Percentiles rank a stretch among this genome's conserved stretches.
phyloP scores from a whole-genome alignment of 1,140 invertebrate species.

The Drosophila ananassae region DNA sequence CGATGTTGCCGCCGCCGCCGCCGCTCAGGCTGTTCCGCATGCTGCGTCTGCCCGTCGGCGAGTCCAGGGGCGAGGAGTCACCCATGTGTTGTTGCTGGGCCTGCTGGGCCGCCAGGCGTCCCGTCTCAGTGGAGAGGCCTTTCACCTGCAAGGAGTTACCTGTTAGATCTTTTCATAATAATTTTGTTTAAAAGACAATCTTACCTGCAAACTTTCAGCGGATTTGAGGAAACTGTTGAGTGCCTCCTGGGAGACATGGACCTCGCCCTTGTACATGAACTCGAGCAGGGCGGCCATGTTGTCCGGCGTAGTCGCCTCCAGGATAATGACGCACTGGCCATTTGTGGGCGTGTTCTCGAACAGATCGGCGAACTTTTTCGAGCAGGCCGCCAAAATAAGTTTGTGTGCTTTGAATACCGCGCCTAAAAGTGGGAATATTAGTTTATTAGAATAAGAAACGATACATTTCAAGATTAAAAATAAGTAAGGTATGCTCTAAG shows the following conservation, averaged over 20 bases:
- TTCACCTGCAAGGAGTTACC: constrained; percentile 86
- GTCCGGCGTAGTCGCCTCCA: constrained; percentile 93
- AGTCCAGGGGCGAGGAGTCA: constrained; percentile 78
- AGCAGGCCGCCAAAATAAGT: constrained; percentile 95
- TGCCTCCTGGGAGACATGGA: constrained; percentile 94
- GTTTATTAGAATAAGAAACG: constrained; percentile 33
- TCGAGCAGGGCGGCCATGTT: constrained; percentile 95
- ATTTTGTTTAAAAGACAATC: constrained; percentile 1
- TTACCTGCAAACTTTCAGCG: constrained; percentile 93
- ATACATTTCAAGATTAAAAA: background rate
- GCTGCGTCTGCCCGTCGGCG: constrained; percentile 73
- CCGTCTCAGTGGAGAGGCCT: constrained; percentile 91
- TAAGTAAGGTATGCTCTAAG: background rate
- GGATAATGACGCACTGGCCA: constrained; percentile 92
- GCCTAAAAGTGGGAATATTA: constrained; percentile 86
- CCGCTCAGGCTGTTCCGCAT: constrained; percentile 82
- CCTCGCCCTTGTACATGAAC: constrained; percentile 97
- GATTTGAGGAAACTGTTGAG: constrained; percentile 95
- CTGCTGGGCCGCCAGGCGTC: constrained; percentile 89
- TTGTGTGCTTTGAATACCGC: constrained; percentile 95
- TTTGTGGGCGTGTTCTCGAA: constrained; percentile 94
- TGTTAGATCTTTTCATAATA: too few species aligned
- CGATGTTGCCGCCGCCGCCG: constrained; percentile 24
- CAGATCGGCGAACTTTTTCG: constrained; percentile 96
- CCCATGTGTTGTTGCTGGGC: constrained; percentile 85